A percentile compares a stretch with the other conserved stretches of the same genome.
Conservation (phyloP, 2,888 invertebrate genomes). For the Polyommatus icarus region DNA sequence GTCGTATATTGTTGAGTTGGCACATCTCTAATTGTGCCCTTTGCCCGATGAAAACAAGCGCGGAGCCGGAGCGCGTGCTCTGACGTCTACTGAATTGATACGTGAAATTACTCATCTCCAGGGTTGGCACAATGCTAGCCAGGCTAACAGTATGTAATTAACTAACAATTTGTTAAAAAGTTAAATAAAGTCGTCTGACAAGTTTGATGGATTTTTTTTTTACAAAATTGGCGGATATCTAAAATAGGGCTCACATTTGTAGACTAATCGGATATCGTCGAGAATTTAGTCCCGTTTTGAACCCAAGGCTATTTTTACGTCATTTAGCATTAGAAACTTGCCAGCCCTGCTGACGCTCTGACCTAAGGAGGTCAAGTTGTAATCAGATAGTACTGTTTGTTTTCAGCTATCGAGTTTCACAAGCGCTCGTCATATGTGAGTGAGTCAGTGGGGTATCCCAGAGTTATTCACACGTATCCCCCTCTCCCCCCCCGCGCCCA, state of each 20-base stretch:
- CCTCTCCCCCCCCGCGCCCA: neutral
- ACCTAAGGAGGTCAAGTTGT: neutral
- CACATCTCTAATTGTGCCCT: neutral
- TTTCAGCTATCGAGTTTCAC: constrained; percentile 1
- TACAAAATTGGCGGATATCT: neutral
- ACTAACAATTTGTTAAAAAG: neutral
- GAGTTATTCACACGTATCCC: neutral
- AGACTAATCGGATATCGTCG: too few relatives aligned
- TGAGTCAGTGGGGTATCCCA: neutral
- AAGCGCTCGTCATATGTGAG: constrained; percentile 11
- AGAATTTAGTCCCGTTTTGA: too few relatives aligned
- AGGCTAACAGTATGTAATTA: neutral
- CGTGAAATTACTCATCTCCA: neutral
- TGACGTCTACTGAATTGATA: neutral
- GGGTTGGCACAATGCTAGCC: neutral
- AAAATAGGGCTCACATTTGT: too few relatives aligned
- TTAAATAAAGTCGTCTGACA: neutral
- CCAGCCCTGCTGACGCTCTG: neutral
- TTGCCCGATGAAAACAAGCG: neutral
- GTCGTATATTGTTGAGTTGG: neutral
- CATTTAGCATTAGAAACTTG: neutral
- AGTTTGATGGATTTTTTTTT: neutral
- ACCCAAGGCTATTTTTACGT: neutral
- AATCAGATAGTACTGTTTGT: neutral
- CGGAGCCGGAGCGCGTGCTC: neutral